phyloP scores from a whole-genome alignment of 2,113 vertebrate species.

The Podarcis cretensis region DNA sequence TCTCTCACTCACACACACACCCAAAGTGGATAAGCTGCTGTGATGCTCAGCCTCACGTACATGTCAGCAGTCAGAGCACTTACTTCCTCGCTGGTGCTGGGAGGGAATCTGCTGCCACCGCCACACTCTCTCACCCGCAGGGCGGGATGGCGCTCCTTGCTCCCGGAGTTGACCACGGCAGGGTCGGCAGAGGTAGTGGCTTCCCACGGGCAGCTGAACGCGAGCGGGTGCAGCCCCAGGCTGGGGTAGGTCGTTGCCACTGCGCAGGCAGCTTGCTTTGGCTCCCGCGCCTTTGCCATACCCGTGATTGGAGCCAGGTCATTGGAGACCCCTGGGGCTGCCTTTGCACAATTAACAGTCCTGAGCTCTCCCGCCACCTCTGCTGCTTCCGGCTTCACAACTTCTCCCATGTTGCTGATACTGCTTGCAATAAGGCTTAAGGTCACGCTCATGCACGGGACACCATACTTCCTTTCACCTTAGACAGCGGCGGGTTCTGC shows the following conservation, averaged over 20 bases:
- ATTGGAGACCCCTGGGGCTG: no score
- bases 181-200: neutral
- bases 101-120: neutral
- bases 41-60: conserved; percentile 17
- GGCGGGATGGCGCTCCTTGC: neutral
- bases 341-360: no score
- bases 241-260: neutral
- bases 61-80: neutral
- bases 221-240: neutral
- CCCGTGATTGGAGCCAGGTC: no score
- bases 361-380: no score
- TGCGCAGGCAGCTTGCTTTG: neutral
- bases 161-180: neutral
- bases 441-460: no score
- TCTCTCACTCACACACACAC: neutral
- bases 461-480: no score
- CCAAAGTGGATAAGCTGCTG: conserved; percentile 6
- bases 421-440: no score
- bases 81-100: neutral
- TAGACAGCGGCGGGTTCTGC: no score
- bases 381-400: no score
- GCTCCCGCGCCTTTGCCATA: no score
- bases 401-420: no score
- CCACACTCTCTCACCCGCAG: conserved; percentile 3
- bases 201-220: neutral